Evolutionary conservation across 2,888 invertebrate species (phyloP), one percentile per base, ranked within the genome.

Genomic region (Drosophila atroscutellata): DNA sequence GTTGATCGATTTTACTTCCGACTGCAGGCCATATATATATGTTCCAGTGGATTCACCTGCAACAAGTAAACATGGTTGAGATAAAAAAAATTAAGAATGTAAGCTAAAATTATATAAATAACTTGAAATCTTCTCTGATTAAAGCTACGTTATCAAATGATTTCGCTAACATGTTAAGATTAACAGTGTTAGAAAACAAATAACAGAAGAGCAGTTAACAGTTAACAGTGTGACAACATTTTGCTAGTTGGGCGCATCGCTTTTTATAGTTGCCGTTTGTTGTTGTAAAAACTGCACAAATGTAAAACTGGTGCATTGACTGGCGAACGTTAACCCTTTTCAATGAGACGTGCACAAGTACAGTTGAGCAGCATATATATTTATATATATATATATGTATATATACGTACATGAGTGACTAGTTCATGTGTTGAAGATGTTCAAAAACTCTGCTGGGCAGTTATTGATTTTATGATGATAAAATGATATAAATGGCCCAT

Each of bases 401-500:
- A 70, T 26, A 32, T 36, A 54, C 57, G 52, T 26, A 57, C 57
- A 58, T n/a, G 18, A 30, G 34, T 45, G 26, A 20, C 51, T 26
- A 36, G 45, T 45, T 30, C n/a, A 51, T 64, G 57, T 75, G 66
- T 60, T 58, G 66, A 81, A 78, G 54, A 69, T 75, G 69, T 65
- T 72, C 47, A 57, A 66, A 76, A 76, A 72, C 64, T 57, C 62
- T 79, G 73, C 75, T 80, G 75, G 75, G 54, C 78, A 78, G 67
- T 82, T 86, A 86, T 89, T 89, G 90, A 86, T 86, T 86, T 89
- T 81, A 72, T 81, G 57, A 62, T 76, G 47, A 89, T 78, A 84
- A 90, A 89, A 72, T 84, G 67, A 82, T 83, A 84, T 82, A 80
- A 86, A 88, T 89, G 86, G 75, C 72, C 77, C 79, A 86, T 88